A percentile compares a stretch with the other conserved stretches of the same genome.
These are phyloP conservation scores for Himalopsyche phryganea DNA, from an alignment of 1,140 invertebrate genomes.

Conservation along the genomic window DNA sequence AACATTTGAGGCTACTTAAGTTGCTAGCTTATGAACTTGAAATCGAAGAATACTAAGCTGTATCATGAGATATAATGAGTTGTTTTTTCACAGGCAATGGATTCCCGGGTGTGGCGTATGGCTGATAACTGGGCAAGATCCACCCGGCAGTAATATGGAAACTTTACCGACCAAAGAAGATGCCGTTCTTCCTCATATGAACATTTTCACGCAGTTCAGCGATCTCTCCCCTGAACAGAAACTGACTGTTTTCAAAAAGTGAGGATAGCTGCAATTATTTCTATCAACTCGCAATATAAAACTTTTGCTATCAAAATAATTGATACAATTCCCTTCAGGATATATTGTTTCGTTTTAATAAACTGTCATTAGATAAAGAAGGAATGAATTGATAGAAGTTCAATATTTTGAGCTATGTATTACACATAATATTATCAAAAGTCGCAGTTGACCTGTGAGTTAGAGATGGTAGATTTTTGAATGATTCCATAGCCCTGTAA, in stretches of 20 bases:
- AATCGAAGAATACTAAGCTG: too few relatives aligned
- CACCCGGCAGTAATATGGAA: conserved; percentile 40
- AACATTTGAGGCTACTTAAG: too few relatives aligned
- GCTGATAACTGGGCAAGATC: conserved; percentile 54
- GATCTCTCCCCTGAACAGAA: conserved; percentile 55
- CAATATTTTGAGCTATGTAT: too few relatives aligned
- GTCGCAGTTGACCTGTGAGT: too few relatives aligned
- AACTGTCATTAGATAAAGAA: too few relatives aligned
- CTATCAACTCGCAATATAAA: neutral
- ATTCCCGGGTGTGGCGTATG: conserved; percentile 60
- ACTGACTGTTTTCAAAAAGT: conserved; percentile 55
- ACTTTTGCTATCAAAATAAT: neutral
- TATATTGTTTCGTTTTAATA: neutral
- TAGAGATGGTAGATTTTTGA: too few relatives aligned
- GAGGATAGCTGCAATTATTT: conserved; percentile 10
- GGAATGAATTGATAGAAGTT: too few relatives aligned
- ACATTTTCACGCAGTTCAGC: conserved; percentile 61
- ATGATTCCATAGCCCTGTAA: too few relatives aligned
- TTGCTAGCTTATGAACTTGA: too few relatives aligned
- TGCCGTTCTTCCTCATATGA: conserved; percentile 53
- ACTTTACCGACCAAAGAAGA: conserved; percentile 39
- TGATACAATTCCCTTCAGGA: neutral
- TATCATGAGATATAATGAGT: neutral
- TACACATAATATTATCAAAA: too few relatives aligned
- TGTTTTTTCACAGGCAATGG: conserved; percentile 57